Evolutionary conservation across 1,140 invertebrate genomes (phyloP).

Genomic region (Belonocnema kinseyi): DNA sequence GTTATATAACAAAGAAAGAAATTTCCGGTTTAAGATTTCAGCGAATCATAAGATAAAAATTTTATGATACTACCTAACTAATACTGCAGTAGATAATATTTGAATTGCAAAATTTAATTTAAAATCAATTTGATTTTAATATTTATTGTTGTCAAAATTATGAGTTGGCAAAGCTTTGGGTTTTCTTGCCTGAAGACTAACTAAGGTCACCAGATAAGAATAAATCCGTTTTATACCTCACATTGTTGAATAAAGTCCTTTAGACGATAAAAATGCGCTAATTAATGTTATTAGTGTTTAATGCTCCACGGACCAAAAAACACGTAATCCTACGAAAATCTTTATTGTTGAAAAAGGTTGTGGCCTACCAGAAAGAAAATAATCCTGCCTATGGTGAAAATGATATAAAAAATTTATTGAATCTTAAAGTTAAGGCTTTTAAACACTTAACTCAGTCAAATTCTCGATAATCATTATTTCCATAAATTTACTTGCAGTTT

Average conservation of each 20-base stretch:
- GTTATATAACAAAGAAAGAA: too few relatives aligned
- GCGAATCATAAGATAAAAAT: too few relatives aligned
- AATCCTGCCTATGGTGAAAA: not conserved
- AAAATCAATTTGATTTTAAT: too few relatives aligned
- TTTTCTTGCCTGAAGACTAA: not conserved
- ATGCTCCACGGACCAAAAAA: constrained; percentile 68
- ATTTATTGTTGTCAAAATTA: not conserved
- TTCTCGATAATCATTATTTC: too few relatives aligned
- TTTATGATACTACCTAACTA: too few relatives aligned
- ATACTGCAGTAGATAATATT: too few relatives aligned
- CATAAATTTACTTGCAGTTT: too few relatives aligned
- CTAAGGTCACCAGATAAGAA: not conserved
- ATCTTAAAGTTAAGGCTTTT: not conserved
- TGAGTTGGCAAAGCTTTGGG: not conserved
- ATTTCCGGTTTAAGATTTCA: too few relatives aligned
- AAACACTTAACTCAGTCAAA: too few relatives aligned
- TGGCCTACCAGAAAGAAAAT: constrained; percentile 43
- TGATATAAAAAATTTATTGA: not conserved
- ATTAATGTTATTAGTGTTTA: constrained; percentile 60
- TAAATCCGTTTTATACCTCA: constrained; percentile 41
- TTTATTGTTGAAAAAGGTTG: constrained; percentile 60
- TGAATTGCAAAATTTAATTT: too few relatives aligned
- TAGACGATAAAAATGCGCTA: constrained; percentile 54
- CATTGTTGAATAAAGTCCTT: constrained; percentile 42
- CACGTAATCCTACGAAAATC: constrained; percentile 54